A percentile compares a stretch with the other conserved stretches of the same genome.
phyloP scores from a whole-genome alignment of 2,888 invertebrate species.

The Cordilura impudica region DNA sequence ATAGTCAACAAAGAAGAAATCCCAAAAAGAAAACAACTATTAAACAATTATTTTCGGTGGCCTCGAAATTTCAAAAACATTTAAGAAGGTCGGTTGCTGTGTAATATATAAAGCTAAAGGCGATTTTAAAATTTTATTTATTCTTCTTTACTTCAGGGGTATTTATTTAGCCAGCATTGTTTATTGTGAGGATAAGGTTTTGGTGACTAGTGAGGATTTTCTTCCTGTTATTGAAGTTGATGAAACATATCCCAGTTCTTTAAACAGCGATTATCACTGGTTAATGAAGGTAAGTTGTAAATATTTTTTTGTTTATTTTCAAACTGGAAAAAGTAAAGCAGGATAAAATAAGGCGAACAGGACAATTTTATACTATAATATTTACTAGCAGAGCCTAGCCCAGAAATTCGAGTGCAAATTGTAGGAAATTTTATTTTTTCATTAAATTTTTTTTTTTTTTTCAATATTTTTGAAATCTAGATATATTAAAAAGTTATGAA shows the following conservation, averaged over 20 bases:
- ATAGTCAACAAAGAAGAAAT: conserved; percentile 83
- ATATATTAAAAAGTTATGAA: too few relatives aligned
- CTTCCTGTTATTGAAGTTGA: conserved; percentile 98
- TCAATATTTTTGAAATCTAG: too few relatives aligned
- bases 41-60: conserved; percentile 95
- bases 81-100: conserved; percentile 83
- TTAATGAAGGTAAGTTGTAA: conserved; percentile 90
- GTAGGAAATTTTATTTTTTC: too few relatives aligned
- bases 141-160: conserved; percentile 82
- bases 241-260: conserved; percentile 94
- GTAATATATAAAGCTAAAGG: background rate
- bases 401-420: too few relatives aligned
- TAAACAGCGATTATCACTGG: conserved; percentile 97
- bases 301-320: too few relatives aligned
- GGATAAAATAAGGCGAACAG: too few relatives aligned
- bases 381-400: too few relatives aligned
- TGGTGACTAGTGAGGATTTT: conserved; percentile 98
- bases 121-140: conserved; percentile 25
- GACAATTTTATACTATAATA: too few relatives aligned
- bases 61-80: conserved; percentile 97
- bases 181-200: conserved; percentile 96
- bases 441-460: too few relatives aligned
- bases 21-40: conserved; percentile 93
- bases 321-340: too few relatives aligned
- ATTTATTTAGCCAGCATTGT: conserved; percentile 95